Percentiles rank a stretch among this genome's conserved stretches.
These are phyloP conservation scores for Distichodus sexfasciatus DNA, from an alignment of 2,797 vertebrate genomes.

Conservation along the genomic window DNA sequence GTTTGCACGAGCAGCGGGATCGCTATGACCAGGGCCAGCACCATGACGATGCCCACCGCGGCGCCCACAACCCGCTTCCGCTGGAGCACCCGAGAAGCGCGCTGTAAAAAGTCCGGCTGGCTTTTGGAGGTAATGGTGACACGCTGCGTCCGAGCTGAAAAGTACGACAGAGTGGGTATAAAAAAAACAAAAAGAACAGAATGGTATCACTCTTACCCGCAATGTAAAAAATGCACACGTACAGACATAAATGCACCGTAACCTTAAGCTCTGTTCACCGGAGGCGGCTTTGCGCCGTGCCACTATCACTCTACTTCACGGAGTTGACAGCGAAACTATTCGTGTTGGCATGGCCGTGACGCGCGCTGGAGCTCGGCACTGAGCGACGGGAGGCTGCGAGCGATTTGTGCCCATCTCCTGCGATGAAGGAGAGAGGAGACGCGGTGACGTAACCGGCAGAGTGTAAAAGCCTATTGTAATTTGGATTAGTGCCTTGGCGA, in stretches of 20 bases:
- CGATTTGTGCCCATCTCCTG: conserved; percentile 39
- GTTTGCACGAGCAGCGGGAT: conserved; percentile 82
- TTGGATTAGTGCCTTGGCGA: conserved; percentile 58
- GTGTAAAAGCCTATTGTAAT: conserved; percentile 55
- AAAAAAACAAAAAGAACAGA: neutral
- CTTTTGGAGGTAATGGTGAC: conserved; percentile 80
- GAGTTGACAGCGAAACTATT: conserved; percentile 49
- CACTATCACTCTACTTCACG: conserved; percentile 52
- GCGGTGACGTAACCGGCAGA: conserved; percentile 58
- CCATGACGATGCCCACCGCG: conserved; percentile 80
- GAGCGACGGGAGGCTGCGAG: conserved; percentile 45
- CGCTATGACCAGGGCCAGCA: conserved; percentile 77
- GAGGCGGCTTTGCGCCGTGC: conserved; percentile 52
- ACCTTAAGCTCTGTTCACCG: conserved; percentile 39
- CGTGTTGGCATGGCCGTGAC: conserved; percentile 46
- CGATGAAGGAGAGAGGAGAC: conserved; percentile 15
- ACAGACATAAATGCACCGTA: conserved; percentile 26
- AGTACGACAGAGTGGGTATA: neutral
- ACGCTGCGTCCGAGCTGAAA: conserved; percentile 54
- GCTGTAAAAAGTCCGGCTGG: conserved; percentile 76
- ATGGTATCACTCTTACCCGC: neutral
- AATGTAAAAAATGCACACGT: neutral
- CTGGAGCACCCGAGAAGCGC: conserved; percentile 76
- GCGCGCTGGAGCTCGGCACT: conserved; percentile 40
- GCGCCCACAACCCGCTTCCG: conserved; percentile 78